Base-by-base conservation (phyloP, 2,888 invertebrate genomes). In the Mythimna lalbum region DNA sequence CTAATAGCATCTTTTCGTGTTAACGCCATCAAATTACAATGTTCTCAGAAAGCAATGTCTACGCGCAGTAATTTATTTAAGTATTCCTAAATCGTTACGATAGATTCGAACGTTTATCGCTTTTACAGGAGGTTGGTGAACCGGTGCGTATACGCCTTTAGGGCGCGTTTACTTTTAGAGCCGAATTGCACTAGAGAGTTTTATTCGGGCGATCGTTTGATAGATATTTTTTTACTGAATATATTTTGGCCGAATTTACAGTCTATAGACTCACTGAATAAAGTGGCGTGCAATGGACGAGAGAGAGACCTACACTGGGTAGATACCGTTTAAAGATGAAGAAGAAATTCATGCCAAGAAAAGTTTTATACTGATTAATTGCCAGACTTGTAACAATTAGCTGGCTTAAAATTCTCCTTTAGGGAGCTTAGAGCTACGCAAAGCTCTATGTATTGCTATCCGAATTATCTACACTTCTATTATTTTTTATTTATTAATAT, bases 51-150 rank as follows among this genome's bases (percentile, higher is more conserved):
- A 47, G 43, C 77, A 63, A 57, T 69, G 17, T 69, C 61, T 74
- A 77, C 61, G 56, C 21, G 36, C 50, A 27, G 74, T 78, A 77
- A 75, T 75, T 75, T 75, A 75, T 63, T 77, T 53, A 78, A 71
- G 57, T 59, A 71, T 75, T 75, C 63, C 50, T 53, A 69, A 75
- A 75, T 75, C 78, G 78, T 75, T 71, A 71, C 71, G 78, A 75
- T 78, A 75, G 71, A 78, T 63, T 71, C 31, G 21, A 70, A 23
- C 71, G 59, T 60, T 78, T 63, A 78, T 49, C 63, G 60, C 49
- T 19, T 56, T 63, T 33, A 63, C 39, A 47, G 55, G 33, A 14
- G 21, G 36, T 53, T 56, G 49, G 43, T 43, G 50, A 49, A 21
- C 66, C 43, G 61, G 56, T 63, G 57, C 47, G 52, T 64, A 73